Evolutionary conservation across 2,797 vertebrate species (phyloP).

Genomic region (Merluccius polli): DNA sequence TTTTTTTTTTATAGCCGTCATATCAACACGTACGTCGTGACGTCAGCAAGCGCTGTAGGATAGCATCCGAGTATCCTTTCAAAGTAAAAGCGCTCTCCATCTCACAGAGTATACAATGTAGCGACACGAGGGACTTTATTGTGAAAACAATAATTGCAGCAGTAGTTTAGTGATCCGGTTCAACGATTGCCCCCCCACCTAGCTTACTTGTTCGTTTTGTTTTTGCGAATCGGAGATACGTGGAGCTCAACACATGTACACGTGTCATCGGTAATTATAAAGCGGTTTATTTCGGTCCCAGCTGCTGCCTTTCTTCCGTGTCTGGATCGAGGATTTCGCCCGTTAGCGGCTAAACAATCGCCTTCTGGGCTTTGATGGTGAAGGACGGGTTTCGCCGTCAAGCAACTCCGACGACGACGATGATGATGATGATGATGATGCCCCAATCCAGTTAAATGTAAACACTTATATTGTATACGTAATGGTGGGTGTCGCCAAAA

Average conservation of each 20-base stretch:
- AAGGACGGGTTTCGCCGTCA: background rate
- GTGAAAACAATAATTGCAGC: background rate
- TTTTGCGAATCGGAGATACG: background rate
- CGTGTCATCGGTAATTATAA: background rate
- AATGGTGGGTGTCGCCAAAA: background rate
- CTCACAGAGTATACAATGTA: background rate
- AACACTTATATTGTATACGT: background rate
- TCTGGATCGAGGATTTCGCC: background rate
- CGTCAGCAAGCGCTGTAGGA: background rate
- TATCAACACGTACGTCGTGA: background rate
- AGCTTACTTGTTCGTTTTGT: conserved; percentile 1
- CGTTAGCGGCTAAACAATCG: background rate
- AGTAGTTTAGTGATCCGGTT: background rate
- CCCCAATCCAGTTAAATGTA: background rate
- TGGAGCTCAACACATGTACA: background rate
- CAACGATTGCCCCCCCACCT: background rate
- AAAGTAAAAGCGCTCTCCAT: background rate
- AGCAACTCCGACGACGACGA: conserved; percentile 6
- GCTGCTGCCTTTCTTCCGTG: background rate
- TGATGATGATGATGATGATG: too few relatives aligned
- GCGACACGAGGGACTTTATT: background rate
- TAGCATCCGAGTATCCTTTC: background rate
- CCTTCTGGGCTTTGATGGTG: background rate
- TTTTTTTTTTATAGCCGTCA: too few relatives aligned
- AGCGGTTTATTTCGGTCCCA: background rate